Percentiles rank a stretch among this genome's conserved stretches.
Evolutionary conservation across 2,888 invertebrate genomes (phyloP).

Genomic region (Polydrusus tereticollis): DNA sequence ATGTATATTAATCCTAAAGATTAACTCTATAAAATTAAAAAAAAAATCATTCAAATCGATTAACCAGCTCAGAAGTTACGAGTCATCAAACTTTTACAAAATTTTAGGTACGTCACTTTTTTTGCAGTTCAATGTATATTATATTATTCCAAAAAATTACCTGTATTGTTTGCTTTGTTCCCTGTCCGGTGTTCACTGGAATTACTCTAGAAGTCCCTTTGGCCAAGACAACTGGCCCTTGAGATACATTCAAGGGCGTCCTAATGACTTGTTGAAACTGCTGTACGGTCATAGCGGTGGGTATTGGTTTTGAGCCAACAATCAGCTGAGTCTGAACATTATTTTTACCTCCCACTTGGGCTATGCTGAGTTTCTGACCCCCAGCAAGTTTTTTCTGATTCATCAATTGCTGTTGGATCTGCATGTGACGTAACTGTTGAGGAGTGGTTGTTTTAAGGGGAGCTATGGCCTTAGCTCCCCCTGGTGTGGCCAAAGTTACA

Average conservation of each 20-base stretch:
- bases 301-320: constrained; percentile 73
- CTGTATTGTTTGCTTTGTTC: constrained; percentile 74
- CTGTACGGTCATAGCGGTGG: constrained; percentile 78
- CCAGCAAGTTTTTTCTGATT: constrained; percentile 69
- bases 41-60: no score
- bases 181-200: constrained; percentile 73
- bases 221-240: constrained; percentile 73
- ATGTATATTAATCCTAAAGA: no score
- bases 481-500: constrained; percentile 66
- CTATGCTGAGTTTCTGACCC: constrained; percentile 73
- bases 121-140: no score
- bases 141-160: constrained; percentile 61
- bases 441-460: constrained; percentile 70
- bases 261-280: constrained; percentile 78
- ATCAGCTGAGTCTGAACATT: constrained; percentile 78
- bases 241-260: constrained; percentile 68
- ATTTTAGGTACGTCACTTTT: no score
- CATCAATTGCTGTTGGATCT: constrained; percentile 72
- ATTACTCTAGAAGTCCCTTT: constrained; percentile 76
- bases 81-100: no score
- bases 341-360: constrained; percentile 67
- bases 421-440: constrained; percentile 76
- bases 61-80: no score
- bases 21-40: no score
- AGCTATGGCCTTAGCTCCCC: constrained; percentile 63